Base-by-base conservation (phyloP, 2,888 invertebrate species). In the Neuroscelio doddi region DNA sequence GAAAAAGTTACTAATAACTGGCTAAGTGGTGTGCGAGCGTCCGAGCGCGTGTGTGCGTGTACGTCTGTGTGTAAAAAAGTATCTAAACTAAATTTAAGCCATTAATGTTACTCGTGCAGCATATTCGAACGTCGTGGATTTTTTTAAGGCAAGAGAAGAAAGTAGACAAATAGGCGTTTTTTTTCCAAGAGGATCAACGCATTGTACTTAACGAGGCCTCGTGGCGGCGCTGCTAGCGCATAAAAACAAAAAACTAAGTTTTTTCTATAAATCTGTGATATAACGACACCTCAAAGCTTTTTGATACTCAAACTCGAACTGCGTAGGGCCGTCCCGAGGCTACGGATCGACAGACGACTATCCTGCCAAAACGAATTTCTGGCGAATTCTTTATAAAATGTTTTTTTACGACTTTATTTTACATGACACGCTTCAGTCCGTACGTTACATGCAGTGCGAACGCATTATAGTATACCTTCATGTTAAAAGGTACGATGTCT, bases 91-190 rank as follows among this genome's bases (percentile, higher is more conserved):
- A 78, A 74, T 69, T 74, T 77, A 79, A 81, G 79, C 73, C 79
- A 82, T 82, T 78, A 77, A 81, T 81, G 80, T 82, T 82, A 76
- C 72, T 79, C 80, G 79, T 82, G 80, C 80, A 80, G 81, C 81
- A 67, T 75, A 75, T 74, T 59, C 64, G 72, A 75, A 72, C 70
- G 77, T 73, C 80, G 79, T 79, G 80, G 78, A 80, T 80, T 82
- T 82, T 82, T 76, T 78, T 78, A 77, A 39, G 47, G 46, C 55
- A 57, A 47, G 50, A 57, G 52, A 61, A 59, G 63, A 52, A 67
- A 39, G 36, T 27, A 57, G 30, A 45, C 16, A 15, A 9, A 8
- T 17, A 10, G 9, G 30, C 30, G 7, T 36, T 36, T 49, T 24
- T 36, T 36, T 17, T 26, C 36, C 17, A 10, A 21, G n/a, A 14